Evolutionary conservation across 2,797 vertebrate species (phyloP), one percentile per base, ranked within the genome.

Genomic region (Phrynocephalus guinanensis): DNA sequence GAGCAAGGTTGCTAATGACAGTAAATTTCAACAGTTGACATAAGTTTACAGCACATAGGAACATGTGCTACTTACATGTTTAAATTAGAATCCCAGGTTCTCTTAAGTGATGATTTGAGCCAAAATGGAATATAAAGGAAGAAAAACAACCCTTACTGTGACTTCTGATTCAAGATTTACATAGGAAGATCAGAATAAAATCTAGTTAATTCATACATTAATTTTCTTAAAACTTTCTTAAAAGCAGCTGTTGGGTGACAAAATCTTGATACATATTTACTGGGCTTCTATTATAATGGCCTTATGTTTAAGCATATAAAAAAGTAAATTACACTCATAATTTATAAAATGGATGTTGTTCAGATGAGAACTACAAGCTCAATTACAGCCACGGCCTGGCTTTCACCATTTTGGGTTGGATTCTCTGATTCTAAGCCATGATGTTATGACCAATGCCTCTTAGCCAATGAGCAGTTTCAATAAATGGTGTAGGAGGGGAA

Each of bases 371-470:
- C 52, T 72, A 63, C 38, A 38, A 48, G 26, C 7, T 63, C 16
- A 63, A 73, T 67, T 26, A 73, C 2, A 72, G 11, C 6, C n/a
- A 6, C 48, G 8, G 44, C 2, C 11, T 66, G 44, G 0, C 15
- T 24, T 72, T 72, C 77, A 63, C 10, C 26, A 63, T 73, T 66
- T 86, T 13, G 56, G 16, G 75, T n/a, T 48, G 28, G 71, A 5
- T 70, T 86, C 50, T 70, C 30, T 70, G 84, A 33, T 71, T 44
- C 48, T 82, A 63, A 38, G 26, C 18, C 79, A 30, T 50, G 44
- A 30, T 30, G n/a, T 16, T 87, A 86, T 86, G 88, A 91, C 87
- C 93, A 86, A 79, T 90, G 82, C 48, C 89, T 92, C 48, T 91
- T 88, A 70, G 79, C 68, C 70, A 0, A 3, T 24, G 80, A 85